Conservation (phyloP, 2,113 vertebrate species). For the Nestor notabilis region DNA sequence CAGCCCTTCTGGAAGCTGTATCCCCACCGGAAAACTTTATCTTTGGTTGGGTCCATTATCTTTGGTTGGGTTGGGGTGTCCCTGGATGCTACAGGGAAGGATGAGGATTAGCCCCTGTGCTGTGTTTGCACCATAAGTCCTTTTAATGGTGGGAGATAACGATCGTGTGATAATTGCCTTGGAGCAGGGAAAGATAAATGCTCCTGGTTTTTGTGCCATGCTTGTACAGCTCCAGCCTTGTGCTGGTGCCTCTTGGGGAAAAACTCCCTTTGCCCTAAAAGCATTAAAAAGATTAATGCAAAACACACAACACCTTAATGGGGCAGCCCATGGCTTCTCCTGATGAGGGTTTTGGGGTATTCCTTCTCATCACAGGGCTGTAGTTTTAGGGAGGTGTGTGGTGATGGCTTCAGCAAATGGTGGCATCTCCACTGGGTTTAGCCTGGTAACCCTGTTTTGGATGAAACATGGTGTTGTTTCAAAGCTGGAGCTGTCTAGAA, state of each 20-base stretch:
- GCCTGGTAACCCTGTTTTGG: rapidly evolving
- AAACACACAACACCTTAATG: rapidly evolving
- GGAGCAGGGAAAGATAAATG: neutral
- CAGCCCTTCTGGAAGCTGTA: neutral
- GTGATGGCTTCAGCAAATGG: neutral
- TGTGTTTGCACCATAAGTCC: neutral
- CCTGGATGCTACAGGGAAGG: neutral
- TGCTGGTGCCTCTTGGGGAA: rapidly evolving
- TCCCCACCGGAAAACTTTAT: neutral
- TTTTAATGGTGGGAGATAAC: neutral
- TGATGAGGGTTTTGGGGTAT: rapidly evolving
- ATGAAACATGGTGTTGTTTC: rapidly evolving
- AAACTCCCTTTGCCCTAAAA: neutral
- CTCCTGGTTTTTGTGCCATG: neutral
- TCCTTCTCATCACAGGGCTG: rapidly evolving
- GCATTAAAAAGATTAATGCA: rapidly evolving
- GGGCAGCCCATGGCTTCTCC: neutral
- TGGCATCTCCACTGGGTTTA: rapidly evolving
- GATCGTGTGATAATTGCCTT: neutral
- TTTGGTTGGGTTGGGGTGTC: neutral
- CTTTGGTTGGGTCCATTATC: neutral
- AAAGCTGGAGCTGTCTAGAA: neutral
- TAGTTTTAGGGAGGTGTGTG: rapidly evolving
- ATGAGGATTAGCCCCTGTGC: neutral
- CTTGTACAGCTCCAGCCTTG: neutral